Evolutionary conservation across 2,888 invertebrate species (phyloP).

Genomic region (Phaonia tiefii): DNA sequence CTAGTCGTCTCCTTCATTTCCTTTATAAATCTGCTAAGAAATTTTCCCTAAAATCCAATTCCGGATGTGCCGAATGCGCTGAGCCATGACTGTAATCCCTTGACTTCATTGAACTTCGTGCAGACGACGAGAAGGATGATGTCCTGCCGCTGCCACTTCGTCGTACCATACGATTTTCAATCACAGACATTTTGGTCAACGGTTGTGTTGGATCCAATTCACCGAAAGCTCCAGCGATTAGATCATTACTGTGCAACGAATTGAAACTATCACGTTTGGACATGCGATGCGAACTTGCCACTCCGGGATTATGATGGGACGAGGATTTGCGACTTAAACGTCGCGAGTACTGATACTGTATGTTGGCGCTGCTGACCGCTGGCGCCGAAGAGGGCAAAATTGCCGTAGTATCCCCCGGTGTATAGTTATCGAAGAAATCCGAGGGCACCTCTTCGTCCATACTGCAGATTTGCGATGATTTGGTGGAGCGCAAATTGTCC

Average conservation of each 20-base stretch:
- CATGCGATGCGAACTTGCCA: slow-evolving; percentile 58
- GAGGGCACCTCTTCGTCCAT: slow-evolving; percentile 75
- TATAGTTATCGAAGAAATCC: slow-evolving; percentile 76
- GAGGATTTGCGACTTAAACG: slow-evolving; percentile 77
- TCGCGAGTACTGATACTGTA: slow-evolving; percentile 78
- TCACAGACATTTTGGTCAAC: slow-evolving; percentile 78
- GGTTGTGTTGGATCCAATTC: slow-evolving; percentile 79
- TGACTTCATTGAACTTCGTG: slow-evolving; percentile 79
- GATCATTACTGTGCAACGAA: slow-evolving; percentile 76
- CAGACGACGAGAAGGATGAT: slow-evolving; percentile 77
- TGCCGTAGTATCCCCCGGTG: slow-evolving; percentile 71
- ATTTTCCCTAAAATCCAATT: slow-evolving; percentile 79
- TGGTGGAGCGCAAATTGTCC: slow-evolving; percentile 54
- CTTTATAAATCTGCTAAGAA: slow-evolving; percentile 79
- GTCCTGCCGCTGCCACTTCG: slow-evolving; percentile 75
- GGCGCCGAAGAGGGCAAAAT: slow-evolving; percentile 65
- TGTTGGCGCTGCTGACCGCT: slow-evolving; percentile 69
- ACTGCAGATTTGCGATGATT: slow-evolving; percentile 44
- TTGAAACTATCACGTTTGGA: slow-evolving; percentile 79
- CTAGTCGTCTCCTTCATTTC: slow-evolving; percentile 27
- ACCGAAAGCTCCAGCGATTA: slow-evolving; percentile 78
- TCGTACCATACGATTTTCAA: slow-evolving; percentile 78
- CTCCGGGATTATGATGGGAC: slow-evolving; percentile 70
- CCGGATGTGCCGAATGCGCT: slow-evolving; percentile 77
- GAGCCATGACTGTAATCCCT: slow-evolving; percentile 77